Conservation (phyloP, 2,113 vertebrate species). For the Limanda limanda region DNA sequence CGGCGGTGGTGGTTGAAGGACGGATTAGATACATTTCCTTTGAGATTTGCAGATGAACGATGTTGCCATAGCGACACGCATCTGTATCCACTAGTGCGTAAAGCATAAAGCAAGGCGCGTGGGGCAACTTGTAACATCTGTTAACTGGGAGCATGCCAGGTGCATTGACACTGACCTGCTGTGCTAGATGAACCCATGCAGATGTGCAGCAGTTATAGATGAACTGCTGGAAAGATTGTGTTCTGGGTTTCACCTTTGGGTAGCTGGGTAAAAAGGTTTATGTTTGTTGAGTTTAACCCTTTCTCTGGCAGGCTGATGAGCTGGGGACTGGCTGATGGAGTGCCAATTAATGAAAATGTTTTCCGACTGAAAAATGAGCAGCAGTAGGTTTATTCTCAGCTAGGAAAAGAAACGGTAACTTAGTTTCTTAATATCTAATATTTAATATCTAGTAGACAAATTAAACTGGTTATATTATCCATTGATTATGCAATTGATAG, state of each 20-base stretch:
- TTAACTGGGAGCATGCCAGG: conserved; percentile 86
- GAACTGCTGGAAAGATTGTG: conserved; percentile 81
- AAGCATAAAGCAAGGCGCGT: conserved; percentile 88
- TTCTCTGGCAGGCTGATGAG: too few relatives aligned
- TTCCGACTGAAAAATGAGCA: too few relatives aligned
- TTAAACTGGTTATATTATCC: neutral
- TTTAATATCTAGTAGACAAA: neutral
- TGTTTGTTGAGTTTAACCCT: conserved; percentile 2
- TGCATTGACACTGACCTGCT: conserved; percentile 87
- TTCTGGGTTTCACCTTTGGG: conserved; percentile 41
- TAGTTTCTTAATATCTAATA: neutral
- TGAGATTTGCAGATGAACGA: conserved; percentile 93
- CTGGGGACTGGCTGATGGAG: neutral
- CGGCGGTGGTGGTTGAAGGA: conserved; percentile 75
- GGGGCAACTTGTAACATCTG: conserved; percentile 91
- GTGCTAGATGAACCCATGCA: conserved; percentile 86
- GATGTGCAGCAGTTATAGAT: conserved; percentile 84
- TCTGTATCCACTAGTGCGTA: conserved; percentile 89
- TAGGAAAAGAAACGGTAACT: neutral
- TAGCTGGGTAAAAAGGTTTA: conserved; percentile 72
- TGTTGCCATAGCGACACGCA: conserved; percentile 94
- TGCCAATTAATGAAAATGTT: neutral
- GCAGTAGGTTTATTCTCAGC: too few relatives aligned
- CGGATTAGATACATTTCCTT: conserved; percentile 86
- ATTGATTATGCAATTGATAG: neutral